A percentile compares a stretch with the other conserved stretches of the same genome.
Conservation (phyloP, 2,888 invertebrate genomes). For the Microchrysa polita region DNA sequence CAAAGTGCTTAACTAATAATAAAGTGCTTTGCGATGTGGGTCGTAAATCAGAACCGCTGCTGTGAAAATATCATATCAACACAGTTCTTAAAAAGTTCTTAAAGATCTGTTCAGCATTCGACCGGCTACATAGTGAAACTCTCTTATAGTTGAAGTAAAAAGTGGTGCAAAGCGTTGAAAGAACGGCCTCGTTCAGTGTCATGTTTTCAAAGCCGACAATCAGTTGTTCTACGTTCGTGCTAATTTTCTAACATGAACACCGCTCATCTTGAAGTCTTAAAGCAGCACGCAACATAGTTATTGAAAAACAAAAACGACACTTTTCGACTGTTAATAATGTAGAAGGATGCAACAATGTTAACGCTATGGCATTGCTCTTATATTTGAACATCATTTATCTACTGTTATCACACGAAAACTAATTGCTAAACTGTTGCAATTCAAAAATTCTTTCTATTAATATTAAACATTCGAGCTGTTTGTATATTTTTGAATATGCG, state of each 20-base stretch:
- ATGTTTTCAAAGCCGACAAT: slow-evolving; percentile 32
- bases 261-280: slow-evolving; percentile 27
- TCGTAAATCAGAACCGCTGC: slow-evolving; percentile 40
- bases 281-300: slow-evolving; percentile 34
- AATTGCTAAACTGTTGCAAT: no score
- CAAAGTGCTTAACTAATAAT: slow-evolving; percentile 28
- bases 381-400: no score
- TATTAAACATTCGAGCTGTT: no score
- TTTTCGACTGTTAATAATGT: slow-evolving; percentile 6
- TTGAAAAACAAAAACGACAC: slow-evolving; percentile 35
- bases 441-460: no score
- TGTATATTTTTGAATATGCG: no score
- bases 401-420: no score
- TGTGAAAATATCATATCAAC: slow-evolving; percentile 41
- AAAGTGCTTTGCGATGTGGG: slow-evolving; percentile 35
- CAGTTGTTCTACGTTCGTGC: slow-evolving; percentile 41
- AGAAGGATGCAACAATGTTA: slow-evolving; percentile 26
- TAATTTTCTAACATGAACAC: slow-evolving; percentile 39
- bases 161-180: slow-evolving; percentile 23
- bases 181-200: slow-evolving; percentile 25
- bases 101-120: neutral
- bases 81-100: slow-evolving; percentile 16
- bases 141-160: neutral
- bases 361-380: no score
- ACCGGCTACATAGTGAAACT: neutral